Evolutionary conservation across 2,888 invertebrate species (phyloP), one percentile per base, ranked within the genome.

Genomic region (Euzophera pinguis): DNA sequence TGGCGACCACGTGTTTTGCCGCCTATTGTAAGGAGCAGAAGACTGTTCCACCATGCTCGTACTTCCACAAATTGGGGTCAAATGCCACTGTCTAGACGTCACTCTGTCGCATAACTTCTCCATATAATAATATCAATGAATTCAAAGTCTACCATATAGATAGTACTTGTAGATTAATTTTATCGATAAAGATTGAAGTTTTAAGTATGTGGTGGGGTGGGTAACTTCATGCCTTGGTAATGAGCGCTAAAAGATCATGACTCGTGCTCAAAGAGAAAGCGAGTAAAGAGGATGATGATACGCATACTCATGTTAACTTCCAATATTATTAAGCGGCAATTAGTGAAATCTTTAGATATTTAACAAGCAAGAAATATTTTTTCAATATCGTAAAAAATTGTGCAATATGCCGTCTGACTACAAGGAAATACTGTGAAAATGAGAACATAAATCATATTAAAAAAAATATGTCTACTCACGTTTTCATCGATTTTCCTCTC

Each of bases 401-500:
- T 78, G 78, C 80, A 85, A 84, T 75, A 71, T 64, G 61, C 53
- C 61, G 51, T 13, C 12, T 22, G 41, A 14, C 12, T 22, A 53
- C 49, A 29, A 37, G 52, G 51, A 38, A 61, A 49, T 63, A 53
- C 62, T 53, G 58, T 58, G 55, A 57, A 57, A 57, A 61, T 53
- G 39, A 32, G 39, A 16, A 27, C 27, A 41, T 32, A 38, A 27
- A 60, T 47, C 61, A 54, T 62, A 53, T 58, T 57, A 53, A 57
- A 57, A 57, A 62, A 53, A 42, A 48, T 39, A 54, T 42, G 53
- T 42, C 34, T 57, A 89, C 90, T 89, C 72, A 90, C 90, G 76
- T 83, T 84, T 80, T 73, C 90, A 90, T 90, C 69, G 82, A 85
- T 86, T 87, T 85, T 84, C 76, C 82, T 84, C 81, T 82, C 78